Base-by-base conservation (phyloP, 2,113 vertebrate species). In the Myxocyprinus asiaticus region DNA sequence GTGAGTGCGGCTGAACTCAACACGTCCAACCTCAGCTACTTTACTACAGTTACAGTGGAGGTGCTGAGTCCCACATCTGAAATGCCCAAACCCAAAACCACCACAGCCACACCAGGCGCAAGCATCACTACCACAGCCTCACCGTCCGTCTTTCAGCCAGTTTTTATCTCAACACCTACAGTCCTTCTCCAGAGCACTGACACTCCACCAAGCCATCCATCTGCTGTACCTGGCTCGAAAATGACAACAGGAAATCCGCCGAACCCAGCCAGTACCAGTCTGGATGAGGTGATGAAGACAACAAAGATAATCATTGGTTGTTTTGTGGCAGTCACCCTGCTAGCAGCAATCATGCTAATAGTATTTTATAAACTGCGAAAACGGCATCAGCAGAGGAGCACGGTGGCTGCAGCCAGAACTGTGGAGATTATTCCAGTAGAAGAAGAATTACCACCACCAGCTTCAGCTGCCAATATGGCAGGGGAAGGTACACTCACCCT, bases 241-340 rank as follows among this genome's bases (percentile, higher is more conserved):
- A 79, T 90, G 65, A 92, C 88, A 11, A 94, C 90, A 44, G 92
- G 94, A 84, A 94, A 93, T 83, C 91, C 89, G 75, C 94, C 94
- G 74, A 90, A 88, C 76, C 76, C 89, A 6, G 89, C 85, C 47
- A 90, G 89, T 51, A 95, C 98, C 82, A 98, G 98, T 88, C 83
- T 99, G 85, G 98, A 99, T 73, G 98, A 99, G 90, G 96, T 98
- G 83, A 99, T 99, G 97, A 96, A 95, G 92, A 99, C 97, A 88
- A 99, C 97, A 73, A 99, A 99, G 88, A 99, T 99, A 88, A 99
- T 99, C 92, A 99, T 99, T 67, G 97, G 96, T 48, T 99, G 97
- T 90, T 99, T 99, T 76, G 97, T 99, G 89, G 96, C 97, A 0
- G 96, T 98, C 70, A 99, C 97, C 6, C 91, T 99, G 62, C 81